Percentiles rank a stretch among this genome's conserved stretches.
Evolutionary conservation across 2,113 vertebrate species (phyloP).

Genomic region (Proteles cristata): DNA sequence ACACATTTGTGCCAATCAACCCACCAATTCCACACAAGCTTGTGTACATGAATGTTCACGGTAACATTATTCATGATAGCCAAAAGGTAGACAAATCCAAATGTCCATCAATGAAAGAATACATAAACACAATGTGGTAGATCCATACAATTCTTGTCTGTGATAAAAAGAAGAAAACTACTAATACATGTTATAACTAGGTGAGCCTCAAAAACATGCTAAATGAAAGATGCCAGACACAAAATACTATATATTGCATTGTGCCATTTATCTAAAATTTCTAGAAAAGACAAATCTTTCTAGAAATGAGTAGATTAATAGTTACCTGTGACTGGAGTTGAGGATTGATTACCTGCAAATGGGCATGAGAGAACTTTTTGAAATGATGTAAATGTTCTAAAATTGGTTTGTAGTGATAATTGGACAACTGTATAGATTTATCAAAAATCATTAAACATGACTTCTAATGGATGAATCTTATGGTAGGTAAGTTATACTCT

Average conservation of each 20-base stretch:
- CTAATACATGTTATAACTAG: neutral
- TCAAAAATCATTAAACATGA: neutral
- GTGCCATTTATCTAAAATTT: neutral
- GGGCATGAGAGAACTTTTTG: neutral
- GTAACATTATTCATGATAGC: neutral
- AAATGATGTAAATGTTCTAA: neutral
- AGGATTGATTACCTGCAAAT: neutral
- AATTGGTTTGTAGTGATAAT: neutral
- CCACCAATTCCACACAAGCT: neutral
- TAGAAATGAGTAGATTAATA: neutral
- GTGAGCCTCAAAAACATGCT: neutral
- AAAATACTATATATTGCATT: neutral
- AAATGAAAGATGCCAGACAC: neutral
- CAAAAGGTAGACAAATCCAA: neutral
- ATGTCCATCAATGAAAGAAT: neutral
- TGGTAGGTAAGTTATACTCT: neutral
- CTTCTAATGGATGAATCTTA: neutral
- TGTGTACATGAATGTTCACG: neutral
- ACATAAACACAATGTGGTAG: neutral
- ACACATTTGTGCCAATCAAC: neutral
- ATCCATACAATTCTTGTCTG: neutral
- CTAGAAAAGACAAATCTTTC: neutral
- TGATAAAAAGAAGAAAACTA: neutral
- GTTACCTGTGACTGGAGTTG: neutral
- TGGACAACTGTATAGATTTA: neutral